Base-by-base conservation (phyloP, 2,113 vertebrate species). In the Coptodon bakossiorum region DNA sequence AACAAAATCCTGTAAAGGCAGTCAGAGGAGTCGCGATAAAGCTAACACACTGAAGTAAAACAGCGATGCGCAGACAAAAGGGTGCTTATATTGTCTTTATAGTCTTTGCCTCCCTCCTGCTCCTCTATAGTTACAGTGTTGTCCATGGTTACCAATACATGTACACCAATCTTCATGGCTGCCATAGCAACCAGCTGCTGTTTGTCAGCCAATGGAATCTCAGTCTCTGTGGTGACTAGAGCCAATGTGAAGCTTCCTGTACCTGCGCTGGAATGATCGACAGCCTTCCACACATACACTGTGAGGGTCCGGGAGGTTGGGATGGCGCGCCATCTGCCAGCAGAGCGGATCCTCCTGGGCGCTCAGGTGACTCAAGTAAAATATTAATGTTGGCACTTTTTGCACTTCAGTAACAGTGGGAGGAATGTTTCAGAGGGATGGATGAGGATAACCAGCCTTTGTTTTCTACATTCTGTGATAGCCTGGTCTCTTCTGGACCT, bases 341-440 rank as follows among this genome's bases (percentile, higher is more conserved):
- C 43, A 78, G 73, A 50, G 84, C 66, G n/a, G 85, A 12, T 81
- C 86, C 83, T 52, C 81, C 86, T 3, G 79, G 83, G 31, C 29
- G 84, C 91, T 92, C 89, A 63, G 86, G 89, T 87, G 93, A 91
- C 93, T 95, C 92, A 88, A 93, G 93, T 93, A 90, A 95, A 95
- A 94, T 88, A 76, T 91, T 85, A 83, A 84, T 17, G 87, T 97
- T 97, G 96, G 96, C 96, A 96, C 96, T 96, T 96, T 89, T 94
- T 34, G 93, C 95, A 96, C 95, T 94, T 96, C 91, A 91, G 83
- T 88, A 87, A 83, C 59, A 36, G 56, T 71, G 73, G 45, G 83
- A 66, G 68, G 61, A 78, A 34, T 9, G 76, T 56, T 43, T 34
- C 45, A 8, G 43, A 6, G 14, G 50, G 82, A 52, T 63, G 48